Evolutionary conservation across 2,113 vertebrate genomes (phyloP), one percentile per base, ranked within the genome.

Genomic region (Nerophis lumbriciformis): DNA sequence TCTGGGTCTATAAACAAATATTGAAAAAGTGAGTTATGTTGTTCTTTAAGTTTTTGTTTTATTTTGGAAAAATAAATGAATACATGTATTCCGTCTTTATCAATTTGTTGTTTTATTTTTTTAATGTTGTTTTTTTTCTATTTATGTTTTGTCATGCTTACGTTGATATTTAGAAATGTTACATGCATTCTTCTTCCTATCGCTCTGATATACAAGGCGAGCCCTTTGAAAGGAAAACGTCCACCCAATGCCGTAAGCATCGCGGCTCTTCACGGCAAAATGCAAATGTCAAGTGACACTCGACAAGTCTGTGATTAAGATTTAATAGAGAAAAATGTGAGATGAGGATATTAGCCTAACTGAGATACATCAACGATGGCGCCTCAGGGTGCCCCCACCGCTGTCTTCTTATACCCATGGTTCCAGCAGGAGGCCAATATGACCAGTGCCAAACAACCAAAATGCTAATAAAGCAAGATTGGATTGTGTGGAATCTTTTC

Each of bases 221-320:
- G 71, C 75, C 69, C 59, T 28, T 53, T 68, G 68, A 67, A 78
- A 82, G 75, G 81, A 78, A 80, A 71, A 69, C 72, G 72, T 74
- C 63, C 12, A 69, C 69, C 66, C 71, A 77, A 61, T 44, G 52
- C 73, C 3, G 63, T 11, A 63, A 58, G 65, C 69, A 35, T 71
- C 63, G 47, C 50, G 1, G 72, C 75, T 81, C 61, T 39, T 63
- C 66, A 62, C 69, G 62, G 76, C 65, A 58, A 80, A 78, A 85
- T 87, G 85, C 81, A 88, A 90, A 90, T 90, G 87, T 89, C 86
- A 90, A 90, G 88, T 90, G 86, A 88, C 87, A 85, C 84, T 88
- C 83, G 73, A 85, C 85, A 78, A 86, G 86, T 80, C 79, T 77
- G 79, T 89, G 84, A 88, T 89, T 88, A 89, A 86, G 84, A 88